phyloP scores from a whole-genome alignment of 2,113 vertebrate species.

The Cochlearius cochlearius region DNA sequence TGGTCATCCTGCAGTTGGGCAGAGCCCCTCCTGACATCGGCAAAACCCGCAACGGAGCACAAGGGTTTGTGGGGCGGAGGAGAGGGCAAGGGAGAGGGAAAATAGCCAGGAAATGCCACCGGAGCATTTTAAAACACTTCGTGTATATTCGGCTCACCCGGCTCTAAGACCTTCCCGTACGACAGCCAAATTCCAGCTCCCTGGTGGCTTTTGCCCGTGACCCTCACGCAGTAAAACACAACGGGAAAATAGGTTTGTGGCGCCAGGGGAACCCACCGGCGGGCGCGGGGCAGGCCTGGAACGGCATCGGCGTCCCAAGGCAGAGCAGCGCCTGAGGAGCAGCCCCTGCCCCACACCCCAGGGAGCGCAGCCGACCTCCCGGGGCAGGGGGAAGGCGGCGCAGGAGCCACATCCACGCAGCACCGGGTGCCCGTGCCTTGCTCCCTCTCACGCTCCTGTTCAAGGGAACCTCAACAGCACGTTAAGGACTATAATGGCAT shows the following conservation, averaged over 20 bases:
- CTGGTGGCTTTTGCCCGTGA: neutral
- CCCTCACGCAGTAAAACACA: fast-evolving
- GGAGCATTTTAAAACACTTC: neutral
- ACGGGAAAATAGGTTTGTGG: fast-evolving
- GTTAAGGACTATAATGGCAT: neutral
- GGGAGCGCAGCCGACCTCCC: fast-evolving
- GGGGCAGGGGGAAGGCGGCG: fast-evolving
- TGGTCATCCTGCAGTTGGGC: neutral
- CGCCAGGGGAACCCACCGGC: neutral
- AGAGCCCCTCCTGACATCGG: neutral
- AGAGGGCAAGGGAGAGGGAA: neutral
- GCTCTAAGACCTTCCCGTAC: neutral
- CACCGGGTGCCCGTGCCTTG: neutral
- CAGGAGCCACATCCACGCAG: neutral
- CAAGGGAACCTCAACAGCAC: neutral
- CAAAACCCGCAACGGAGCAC: neutral
- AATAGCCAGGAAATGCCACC: neutral
- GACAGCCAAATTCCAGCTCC: neutral
- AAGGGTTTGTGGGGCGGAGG: neutral
- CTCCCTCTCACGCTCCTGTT: neutral
- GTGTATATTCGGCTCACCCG: neutral
- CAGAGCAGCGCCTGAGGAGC: neutral
- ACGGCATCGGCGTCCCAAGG: fast-evolving
- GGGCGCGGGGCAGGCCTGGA: fast-evolving
- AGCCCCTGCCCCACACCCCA: fast-evolving